A percentile compares a stretch with the other conserved stretches of the same genome.
phyloP scores from a whole-genome alignment of 1,140 invertebrate species.

The Drosophila setifemur region DNA sequence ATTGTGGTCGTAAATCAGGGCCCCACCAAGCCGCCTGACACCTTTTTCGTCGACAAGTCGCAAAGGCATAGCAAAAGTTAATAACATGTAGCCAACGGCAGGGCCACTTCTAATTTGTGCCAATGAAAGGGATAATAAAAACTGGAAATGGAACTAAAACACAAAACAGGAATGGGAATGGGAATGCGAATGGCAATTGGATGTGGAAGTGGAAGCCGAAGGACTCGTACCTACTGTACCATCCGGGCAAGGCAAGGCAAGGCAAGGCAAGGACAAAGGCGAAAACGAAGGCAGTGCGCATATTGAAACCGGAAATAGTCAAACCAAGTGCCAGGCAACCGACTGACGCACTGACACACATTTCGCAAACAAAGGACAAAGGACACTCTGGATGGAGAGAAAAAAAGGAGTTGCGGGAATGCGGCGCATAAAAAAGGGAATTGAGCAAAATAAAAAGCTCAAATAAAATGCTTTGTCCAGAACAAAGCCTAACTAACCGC shows the following conservation, averaged over 20 bases:
- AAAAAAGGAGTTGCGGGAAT: conserved; percentile 24
- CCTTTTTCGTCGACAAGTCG: conserved; percentile 64
- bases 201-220: conserved; percentile 11
- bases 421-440: conserved; percentile 45
- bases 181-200: no score
- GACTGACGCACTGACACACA: conserved; percentile 80
- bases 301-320: conserved; percentile 78
- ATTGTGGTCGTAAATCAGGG: conserved; percentile 64
- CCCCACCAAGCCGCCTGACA: conserved; percentile 37
- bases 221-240: conserved; percentile 71
- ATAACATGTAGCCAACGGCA: conserved; percentile 53
- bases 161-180: neutral
- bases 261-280: conserved; percentile 28
- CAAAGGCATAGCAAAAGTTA: conserved; percentile 68
- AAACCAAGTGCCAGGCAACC: conserved; percentile 75
- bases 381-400: conserved; percentile 15
- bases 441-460: conserved; percentile 74
- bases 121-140: conserved; percentile 49
- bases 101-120: conserved; percentile 51
- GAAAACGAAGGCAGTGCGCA: conserved; percentile 57
- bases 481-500: conserved; percentile 70
- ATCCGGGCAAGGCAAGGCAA: conserved; percentile 7
- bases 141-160: conserved; percentile 30
- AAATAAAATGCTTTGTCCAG: conserved; percentile 78
- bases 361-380: conserved; percentile 77